phyloP scores from a whole-genome alignment of 2,888 invertebrate genomes.

The Kuschelorhynchus macadamiae region DNA sequence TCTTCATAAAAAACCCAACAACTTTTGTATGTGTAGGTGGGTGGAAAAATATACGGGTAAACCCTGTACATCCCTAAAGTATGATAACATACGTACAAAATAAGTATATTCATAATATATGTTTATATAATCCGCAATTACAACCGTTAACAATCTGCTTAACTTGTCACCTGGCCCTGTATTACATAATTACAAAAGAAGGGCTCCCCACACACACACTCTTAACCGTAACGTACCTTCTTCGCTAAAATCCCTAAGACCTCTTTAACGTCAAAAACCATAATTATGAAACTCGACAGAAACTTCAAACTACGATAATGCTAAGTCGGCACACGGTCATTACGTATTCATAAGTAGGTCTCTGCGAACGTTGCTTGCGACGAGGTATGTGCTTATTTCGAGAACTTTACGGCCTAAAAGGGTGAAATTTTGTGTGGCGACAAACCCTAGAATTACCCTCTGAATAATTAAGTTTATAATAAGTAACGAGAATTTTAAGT shows the following conservation, averaged over 20 bases:
- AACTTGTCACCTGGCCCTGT: too few relatives aligned
- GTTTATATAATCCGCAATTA: too few relatives aligned
- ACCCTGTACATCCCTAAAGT: too few relatives aligned
- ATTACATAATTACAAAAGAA: too few relatives aligned
- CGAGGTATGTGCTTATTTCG: constrained; percentile 38
- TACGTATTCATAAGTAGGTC: constrained; percentile 43
- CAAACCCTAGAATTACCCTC: constrained; percentile 41
- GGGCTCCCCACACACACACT: too few relatives aligned
- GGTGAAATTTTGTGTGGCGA: constrained; percentile 38
- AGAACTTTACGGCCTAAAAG: constrained; percentile 35
- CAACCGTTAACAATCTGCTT: too few relatives aligned
- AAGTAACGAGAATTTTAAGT: constrained; percentile 30
- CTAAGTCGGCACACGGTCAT: constrained; percentile 23
- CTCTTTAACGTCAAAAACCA: constrained; percentile 27
- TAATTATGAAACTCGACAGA: constrained; percentile 41
- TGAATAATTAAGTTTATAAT: constrained; percentile 45
- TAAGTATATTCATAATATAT: too few relatives aligned
- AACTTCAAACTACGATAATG: constrained; percentile 40
- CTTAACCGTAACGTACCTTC: too few relatives aligned
- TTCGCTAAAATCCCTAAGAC: constrained; percentile 32
- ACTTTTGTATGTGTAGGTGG: too few relatives aligned
- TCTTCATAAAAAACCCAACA: too few relatives aligned
- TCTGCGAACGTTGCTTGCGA: constrained; percentile 14
- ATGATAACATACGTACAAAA: too few relatives aligned
- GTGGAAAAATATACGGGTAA: too few relatives aligned